Evolutionary conservation across 2,888 invertebrate species (phyloP).

Genomic region (Calliopum simillimum): DNA sequence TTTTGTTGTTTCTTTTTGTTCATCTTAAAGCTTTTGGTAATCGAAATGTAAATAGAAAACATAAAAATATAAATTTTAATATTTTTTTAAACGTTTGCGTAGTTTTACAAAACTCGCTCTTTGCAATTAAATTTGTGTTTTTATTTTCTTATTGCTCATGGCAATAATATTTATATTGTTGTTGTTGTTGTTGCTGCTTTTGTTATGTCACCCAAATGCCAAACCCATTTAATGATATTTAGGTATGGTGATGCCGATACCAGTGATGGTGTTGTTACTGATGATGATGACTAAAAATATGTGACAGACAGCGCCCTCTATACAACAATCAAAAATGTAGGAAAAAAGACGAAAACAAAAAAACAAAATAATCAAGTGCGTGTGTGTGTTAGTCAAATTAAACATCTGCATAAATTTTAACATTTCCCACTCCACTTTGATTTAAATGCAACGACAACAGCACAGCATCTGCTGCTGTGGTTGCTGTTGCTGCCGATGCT

Average conservation of each 20-base stretch:
- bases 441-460: neutral
- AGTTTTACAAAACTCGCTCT: no score
- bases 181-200: neutral
- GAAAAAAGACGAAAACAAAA: neutral
- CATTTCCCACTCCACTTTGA: neutral
- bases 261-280: no score
- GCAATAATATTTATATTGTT: neutral
- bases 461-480: neutral
- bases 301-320: slow-evolving; percentile 5
- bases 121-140: no score
- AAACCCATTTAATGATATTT: slow-evolving; percentile 7
- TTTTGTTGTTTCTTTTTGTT: no score
- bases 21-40: no score
- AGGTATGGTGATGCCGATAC: neutral
- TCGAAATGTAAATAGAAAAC: no score
- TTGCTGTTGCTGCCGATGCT: no score
- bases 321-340: neutral
- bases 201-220: slow-evolving; percentile 23
- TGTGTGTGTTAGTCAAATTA: neutral
- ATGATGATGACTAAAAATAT: slow-evolving; percentile 3
- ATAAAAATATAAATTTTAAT: no score
- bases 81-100: no score
- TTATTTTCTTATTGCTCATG: no score
- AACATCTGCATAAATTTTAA: neutral
- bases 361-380: neutral